Base-by-base conservation (phyloP, 2,888 invertebrate species). In the Andrena dorsata region DNA sequence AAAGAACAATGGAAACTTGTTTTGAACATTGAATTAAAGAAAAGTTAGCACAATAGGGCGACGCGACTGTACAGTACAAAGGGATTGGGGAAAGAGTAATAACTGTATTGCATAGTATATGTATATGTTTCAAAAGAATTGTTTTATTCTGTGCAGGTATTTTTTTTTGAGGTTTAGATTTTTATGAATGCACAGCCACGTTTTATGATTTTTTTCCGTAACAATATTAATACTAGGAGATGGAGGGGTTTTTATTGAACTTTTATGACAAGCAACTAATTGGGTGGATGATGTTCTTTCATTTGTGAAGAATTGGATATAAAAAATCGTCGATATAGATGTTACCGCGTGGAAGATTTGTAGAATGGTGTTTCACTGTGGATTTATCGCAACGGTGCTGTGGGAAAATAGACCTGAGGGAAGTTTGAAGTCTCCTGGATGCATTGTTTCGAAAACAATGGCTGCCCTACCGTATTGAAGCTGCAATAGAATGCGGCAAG, bases 381-480 rank as follows among this genome's bases (percentile, higher is more conserved):
- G 41, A 41, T 51, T 20, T 51, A 51, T 51, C 3, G 51, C 20
- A 7, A 51, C 7, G 20, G 51, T 20, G 8, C 51, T 41, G 13
- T 41, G 41, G 41, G 41, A 41, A 41, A 16, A 41, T 41, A 16
- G 16, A 16, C 41, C 41, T 41, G 41, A 5, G 41, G 41, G 58
- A 20, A 69, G 58, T 35, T 41, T 28, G 35, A 4, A 41, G 13
- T 69, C 71, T 66, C 16, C 13, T 28, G 41, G 5, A 47, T 1
- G 68, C 41, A 60, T 74, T 47, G 75, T 69, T 53, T 69, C 35
- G 23, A 10, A 51, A 60, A 75, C 68, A 75, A 75, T 69, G 51
- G 61, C 13, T 30, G 23, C 13, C 66, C 4, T 13, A n/a, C 2
- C 6, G 41, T 28, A 75, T 68, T 28, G 68, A 56, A 49, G 20